Evolutionary conservation across 1,140 invertebrate species (phyloP).

Genomic region (Thaumatotibia leucotreta): DNA sequence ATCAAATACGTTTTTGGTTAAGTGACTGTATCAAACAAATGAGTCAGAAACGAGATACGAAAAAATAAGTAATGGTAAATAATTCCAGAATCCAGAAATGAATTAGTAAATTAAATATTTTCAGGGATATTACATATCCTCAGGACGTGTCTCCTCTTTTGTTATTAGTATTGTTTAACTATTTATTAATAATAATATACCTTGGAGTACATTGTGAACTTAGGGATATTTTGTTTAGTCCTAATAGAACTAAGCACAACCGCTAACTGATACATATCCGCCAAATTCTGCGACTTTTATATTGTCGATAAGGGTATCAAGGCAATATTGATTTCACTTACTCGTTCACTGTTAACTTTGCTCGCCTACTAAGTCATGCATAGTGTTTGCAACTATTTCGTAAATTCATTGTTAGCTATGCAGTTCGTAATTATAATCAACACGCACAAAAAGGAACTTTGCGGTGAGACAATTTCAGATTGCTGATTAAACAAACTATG

Average conservation of each 20-base stretch:
- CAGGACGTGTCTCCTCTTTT: too few relatives aligned
- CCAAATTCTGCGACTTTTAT: conserved; percentile 17
- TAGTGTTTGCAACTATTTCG: conserved; percentile 19
- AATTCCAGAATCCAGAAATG: too few relatives aligned
- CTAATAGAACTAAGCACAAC: conserved; percentile 13
- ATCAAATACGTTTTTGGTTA: too few relatives aligned
- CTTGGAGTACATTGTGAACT: conserved; percentile 19
- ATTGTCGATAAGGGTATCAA: conserved; percentile 17
- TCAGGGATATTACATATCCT: too few relatives aligned
- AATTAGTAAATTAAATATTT: too few relatives aligned
- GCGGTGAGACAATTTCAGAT: background rate
- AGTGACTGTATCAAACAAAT: too few relatives aligned
- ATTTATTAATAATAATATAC: conserved; percentile 1
- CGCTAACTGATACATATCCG: conserved; percentile 16
- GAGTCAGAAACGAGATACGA: too few relatives aligned
- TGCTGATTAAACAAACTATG: background rate
- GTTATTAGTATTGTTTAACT: background rate
- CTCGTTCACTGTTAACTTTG: conserved; percentile 9
- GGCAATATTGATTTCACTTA: conserved; percentile 22
- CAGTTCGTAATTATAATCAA: background rate
- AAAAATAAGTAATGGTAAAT: too few relatives aligned
- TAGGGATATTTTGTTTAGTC: background rate
- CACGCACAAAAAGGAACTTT: background rate
- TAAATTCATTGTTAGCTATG: conserved; percentile 15
- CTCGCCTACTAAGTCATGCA: conserved; percentile 17